Evolutionary conservation across 53 echinoderm and acorn worm species (phyloP).

Genomic region (Patiria pectinifera): DNA sequence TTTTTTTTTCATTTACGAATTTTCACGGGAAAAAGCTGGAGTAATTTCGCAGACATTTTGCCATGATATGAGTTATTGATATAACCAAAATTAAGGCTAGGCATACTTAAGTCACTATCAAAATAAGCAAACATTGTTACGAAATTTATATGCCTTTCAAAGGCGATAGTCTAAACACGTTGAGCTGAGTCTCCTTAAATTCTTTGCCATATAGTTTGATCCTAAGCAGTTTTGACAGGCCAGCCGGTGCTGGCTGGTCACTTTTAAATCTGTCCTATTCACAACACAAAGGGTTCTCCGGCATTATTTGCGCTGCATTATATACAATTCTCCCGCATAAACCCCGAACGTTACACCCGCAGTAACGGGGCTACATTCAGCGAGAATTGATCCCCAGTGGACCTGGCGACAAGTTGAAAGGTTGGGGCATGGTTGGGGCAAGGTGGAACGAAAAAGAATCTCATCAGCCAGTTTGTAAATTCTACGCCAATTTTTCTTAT

Average conservation of each 20-base stretch:
- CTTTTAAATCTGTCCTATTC: slow-evolving; percentile 30
- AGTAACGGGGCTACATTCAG: slow-evolving; percentile 19
- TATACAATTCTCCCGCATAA: neutral
- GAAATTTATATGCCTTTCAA: neutral
- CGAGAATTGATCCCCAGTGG: slow-evolving; percentile 42
- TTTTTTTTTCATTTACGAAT: no score
- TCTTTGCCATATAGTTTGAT: slow-evolving; percentile 8
- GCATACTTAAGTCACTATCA: neutral
- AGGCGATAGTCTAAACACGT: neutral
- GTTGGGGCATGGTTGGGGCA: neutral
- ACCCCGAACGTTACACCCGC: neutral
- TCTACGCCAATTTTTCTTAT: slow-evolving; percentile 31
- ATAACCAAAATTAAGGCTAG: no score
- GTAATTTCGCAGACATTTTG: no score
- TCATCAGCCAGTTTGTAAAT: neutral
- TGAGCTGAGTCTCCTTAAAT: neutral
- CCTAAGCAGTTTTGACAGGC: slow-evolving; percentile 39
- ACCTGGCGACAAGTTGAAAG: slow-evolving; percentile 21
- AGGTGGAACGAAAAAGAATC: neutral
- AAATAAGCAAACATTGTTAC: neutral
- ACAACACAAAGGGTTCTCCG: slow-evolving; percentile 30
- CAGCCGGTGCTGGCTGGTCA: slow-evolving; percentile 42
- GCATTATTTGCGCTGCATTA: slow-evolving; percentile 45
- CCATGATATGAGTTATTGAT: no score
- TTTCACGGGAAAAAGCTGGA: no score